Base-by-base conservation (phyloP, 2,797 vertebrate species). In the Hoplostethus atlanticus region DNA sequence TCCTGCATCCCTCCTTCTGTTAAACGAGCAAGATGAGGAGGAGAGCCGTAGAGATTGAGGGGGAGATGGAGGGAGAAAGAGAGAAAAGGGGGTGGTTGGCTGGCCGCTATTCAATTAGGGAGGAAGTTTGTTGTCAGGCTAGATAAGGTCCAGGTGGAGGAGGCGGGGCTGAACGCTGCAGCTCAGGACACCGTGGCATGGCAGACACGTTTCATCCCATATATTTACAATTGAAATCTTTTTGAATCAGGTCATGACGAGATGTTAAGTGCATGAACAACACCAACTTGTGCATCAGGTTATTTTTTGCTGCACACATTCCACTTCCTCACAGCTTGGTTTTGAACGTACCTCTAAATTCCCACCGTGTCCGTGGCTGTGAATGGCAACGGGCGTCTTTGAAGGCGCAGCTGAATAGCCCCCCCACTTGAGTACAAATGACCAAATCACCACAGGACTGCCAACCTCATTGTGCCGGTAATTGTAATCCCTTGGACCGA, bases 401-500 rank as follows among this genome's bases (percentile, higher is more conserved):
- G 76, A 81, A 81, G 78, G 62, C 54, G n/a, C 71, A 55, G 79
- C 76, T 84, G 82, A 87, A 83, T 67, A 78, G 73, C 21, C 21
- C 81, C 76, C 72, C 84, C 81, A 90, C 84, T 90, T 55, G 51
- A 87, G 77, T 60, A 76, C 81, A 90, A 91, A 90, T 80, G 80
- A 84, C 84, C 86, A 79, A 92, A 89, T 91, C 91, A 91, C 79
- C 77, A 68, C 76, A 74, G 47, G 58, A 76, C 86, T 58, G 77
- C 89, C 71, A 85, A 85, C 81, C 73, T 81, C 84, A 91, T 93
- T 94, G 89, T 93, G 87, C 72, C 84, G 81, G 62, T 93, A 93
- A 94, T 91, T 92, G 90, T 93, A 93, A 94, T 93, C 93, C 89
- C 92, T 79, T 87, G 89, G 85, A 79, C 91, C 79, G 86, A 87